Conservation (phyloP, 2,888 invertebrate species). For the Oligia latruncula region DNA sequence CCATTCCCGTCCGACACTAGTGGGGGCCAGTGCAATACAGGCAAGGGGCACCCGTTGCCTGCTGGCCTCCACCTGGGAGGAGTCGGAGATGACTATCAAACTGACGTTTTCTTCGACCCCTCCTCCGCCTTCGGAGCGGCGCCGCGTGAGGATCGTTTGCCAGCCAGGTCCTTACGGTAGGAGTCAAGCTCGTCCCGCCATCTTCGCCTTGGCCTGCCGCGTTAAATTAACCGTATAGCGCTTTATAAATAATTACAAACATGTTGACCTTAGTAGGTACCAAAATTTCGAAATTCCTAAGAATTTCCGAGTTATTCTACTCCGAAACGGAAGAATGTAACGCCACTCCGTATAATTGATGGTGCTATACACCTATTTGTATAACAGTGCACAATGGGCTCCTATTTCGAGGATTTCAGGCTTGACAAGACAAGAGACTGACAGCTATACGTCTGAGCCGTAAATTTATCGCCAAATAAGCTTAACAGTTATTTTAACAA, state of each 20-base stretch:
- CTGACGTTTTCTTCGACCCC: too few species aligned
- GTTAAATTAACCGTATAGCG: too few species aligned
- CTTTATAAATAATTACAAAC: background rate
- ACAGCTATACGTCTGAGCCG: conserved; percentile 59
- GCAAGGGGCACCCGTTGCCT: too few species aligned
- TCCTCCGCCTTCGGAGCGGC: too few species aligned
- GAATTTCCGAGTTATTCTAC: conserved; percentile 26
- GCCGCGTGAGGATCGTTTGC: too few species aligned
- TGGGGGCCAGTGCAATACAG: too few species aligned
- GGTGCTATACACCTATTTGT: conserved; percentile 44
- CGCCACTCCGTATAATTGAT: conserved; percentile 61
- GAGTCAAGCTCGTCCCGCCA: too few species aligned
- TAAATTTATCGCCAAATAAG: conserved; percentile 67
- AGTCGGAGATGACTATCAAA: too few species aligned
- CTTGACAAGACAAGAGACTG: conserved; percentile 66
- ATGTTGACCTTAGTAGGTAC: background rate
- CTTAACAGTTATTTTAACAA: conserved; percentile 59
- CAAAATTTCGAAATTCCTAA: conserved; percentile 21
- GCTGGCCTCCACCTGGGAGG: too few species aligned
- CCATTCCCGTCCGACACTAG: too few species aligned
- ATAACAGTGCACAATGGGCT: conserved; percentile 45
- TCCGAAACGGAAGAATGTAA: conserved; percentile 32
- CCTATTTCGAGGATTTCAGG: conserved; percentile 63
- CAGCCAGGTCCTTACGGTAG: too few species aligned
- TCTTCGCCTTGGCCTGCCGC: too few species aligned